Evolutionary conservation across 2,797 vertebrate species (phyloP), one percentile per base, ranked within the genome.

Genomic region (Poecile montanus): DNA sequence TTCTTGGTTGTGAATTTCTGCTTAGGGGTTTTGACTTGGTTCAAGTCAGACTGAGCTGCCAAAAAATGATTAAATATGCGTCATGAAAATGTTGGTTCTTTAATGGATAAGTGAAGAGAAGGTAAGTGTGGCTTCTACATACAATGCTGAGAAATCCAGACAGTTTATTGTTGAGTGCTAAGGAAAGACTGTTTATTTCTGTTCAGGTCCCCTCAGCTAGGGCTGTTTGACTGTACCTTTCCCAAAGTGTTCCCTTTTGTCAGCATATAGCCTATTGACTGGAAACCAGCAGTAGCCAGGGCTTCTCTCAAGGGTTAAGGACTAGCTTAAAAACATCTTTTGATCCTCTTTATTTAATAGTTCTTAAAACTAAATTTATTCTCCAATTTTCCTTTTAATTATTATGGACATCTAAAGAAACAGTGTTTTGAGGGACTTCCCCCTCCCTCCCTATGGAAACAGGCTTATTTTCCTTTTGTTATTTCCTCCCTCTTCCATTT

Each of bases 61-160:
- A 92, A 78, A 87, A 65, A 74, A 73, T 67, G 3, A 94, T 67
- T 89, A 82, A 91, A 38, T 80, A 51, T 90, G 73, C 94, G 60
- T 91, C n/a, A 54, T 20, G 4, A 70, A 70, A 91, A 60, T 71
- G 88, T 81, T 53, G 48, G 40, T 78, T 91, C 42, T 89, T 81
- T 84, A 89, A 66, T 26, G n/a, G 34, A 16, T 57, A 61, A 68
- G 45, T 36, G n/a, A 80, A 70, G 40, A 50, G 40, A 78, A 71
- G 36, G 63, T 63, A 51, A 87, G 45, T 71, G 38, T 87, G 38
- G 22, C 20, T 84, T 91, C 85, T 62, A 34, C n/a, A 40, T 84
- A 36, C 26, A 67, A 2, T 40, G 11, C 36, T n/a, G 44, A 83
- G 47, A 85, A 93, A 83, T 63, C 25, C 51, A 83, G 47, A 60